Evolutionary conservation across 1,140 invertebrate species (phyloP).

Genomic region (Apis cerana): DNA sequence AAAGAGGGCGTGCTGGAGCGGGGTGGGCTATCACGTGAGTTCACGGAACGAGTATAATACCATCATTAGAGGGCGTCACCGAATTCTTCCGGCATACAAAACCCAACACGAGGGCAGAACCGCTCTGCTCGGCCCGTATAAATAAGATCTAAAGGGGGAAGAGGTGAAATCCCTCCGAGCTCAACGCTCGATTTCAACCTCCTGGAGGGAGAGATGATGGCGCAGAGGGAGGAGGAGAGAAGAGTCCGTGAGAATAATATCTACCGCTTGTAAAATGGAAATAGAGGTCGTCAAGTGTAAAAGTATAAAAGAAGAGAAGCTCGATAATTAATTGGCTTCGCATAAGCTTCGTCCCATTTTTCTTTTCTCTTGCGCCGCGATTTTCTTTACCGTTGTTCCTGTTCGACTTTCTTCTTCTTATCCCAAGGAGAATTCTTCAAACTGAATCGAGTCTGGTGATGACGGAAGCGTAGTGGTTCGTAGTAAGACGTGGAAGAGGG

Average conservation of each 20-base stretch:
- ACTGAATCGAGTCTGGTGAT: constrained; percentile 32
- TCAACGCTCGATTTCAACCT: constrained; percentile 53
- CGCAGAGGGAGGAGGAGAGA: not conserved
- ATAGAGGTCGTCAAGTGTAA: not conserved
- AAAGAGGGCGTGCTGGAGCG: constrained; percentile 6
- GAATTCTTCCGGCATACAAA: constrained; percentile 63
- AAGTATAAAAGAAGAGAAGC: constrained; percentile 33
- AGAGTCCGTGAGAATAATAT: constrained; percentile 55
- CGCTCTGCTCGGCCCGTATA: constrained; percentile 46
- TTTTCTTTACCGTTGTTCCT: not conserved
- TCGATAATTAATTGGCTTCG: constrained; percentile 67
- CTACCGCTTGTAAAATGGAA: not conserved
- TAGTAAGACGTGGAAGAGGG: not conserved
- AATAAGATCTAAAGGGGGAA: constrained; percentile 15
- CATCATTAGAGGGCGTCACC: constrained; percentile 66
- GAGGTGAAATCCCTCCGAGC: constrained; percentile 32
- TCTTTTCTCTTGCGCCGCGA: constrained; percentile 41
- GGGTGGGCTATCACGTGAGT: constrained; percentile 49
- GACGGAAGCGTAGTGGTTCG: constrained; percentile 2
- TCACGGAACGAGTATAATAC: constrained; percentile 63
- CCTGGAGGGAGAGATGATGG: not conserved
- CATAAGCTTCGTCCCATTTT: constrained; percentile 63
- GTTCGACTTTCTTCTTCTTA: constrained; percentile 22
- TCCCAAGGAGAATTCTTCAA: constrained; percentile 39
- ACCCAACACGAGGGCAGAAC: constrained; percentile 51